These are phyloP conservation scores for Corythornis cristatus DNA, from an alignment of 2,113 vertebrate species.

Conservation along the genomic window DNA sequence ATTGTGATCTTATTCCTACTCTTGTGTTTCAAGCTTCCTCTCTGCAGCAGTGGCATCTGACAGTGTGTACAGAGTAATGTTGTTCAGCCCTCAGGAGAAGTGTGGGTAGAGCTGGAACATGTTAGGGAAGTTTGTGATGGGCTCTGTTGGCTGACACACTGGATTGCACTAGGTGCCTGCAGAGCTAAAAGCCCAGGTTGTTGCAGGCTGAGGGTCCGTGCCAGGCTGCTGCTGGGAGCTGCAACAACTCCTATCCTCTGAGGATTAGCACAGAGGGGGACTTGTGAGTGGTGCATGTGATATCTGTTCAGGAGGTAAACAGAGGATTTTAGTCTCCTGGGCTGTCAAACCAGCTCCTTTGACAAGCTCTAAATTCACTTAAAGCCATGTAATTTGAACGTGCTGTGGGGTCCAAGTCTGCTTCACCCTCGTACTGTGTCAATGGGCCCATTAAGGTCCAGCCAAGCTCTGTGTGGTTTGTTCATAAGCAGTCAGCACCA, in stretches of 20 bases:
- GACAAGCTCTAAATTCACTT: slow-evolving; percentile 63
- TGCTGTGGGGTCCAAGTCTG: slow-evolving; percentile 61
- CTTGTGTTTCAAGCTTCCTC: neutral
- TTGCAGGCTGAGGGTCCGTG: slow-evolving; percentile 31
- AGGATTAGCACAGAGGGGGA: slow-evolving; percentile 47
- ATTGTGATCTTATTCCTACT: neutral
- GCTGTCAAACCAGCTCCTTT: slow-evolving; percentile 60
- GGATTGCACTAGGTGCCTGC: slow-evolving; percentile 10
- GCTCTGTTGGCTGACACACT: slow-evolving; percentile 23
- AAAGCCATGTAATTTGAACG: slow-evolving; percentile 63
- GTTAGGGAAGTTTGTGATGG: slow-evolving; percentile 53
- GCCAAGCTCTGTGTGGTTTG: slow-evolving; percentile 57
- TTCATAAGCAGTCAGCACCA: slow-evolving; percentile 18
- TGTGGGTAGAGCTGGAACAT: slow-evolving; percentile 15
- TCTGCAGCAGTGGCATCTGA: neutral
- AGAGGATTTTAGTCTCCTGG: slow-evolving; percentile 64
- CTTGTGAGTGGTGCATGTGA: slow-evolving; percentile 53
- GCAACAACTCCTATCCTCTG: neutral
- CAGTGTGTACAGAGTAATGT: neutral
- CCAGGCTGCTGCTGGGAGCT: slow-evolving; percentile 17
- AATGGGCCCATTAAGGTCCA: slow-evolving; percentile 62
- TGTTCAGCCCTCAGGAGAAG: slow-evolving; percentile 24
- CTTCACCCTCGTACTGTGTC: slow-evolving; percentile 48
- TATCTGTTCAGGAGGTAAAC: slow-evolving; percentile 65
- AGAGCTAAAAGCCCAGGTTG: slow-evolving; percentile 60